Evolutionary conservation across 2,888 invertebrate genomes (phyloP).

Genomic region (Marronus borbonicus): DNA sequence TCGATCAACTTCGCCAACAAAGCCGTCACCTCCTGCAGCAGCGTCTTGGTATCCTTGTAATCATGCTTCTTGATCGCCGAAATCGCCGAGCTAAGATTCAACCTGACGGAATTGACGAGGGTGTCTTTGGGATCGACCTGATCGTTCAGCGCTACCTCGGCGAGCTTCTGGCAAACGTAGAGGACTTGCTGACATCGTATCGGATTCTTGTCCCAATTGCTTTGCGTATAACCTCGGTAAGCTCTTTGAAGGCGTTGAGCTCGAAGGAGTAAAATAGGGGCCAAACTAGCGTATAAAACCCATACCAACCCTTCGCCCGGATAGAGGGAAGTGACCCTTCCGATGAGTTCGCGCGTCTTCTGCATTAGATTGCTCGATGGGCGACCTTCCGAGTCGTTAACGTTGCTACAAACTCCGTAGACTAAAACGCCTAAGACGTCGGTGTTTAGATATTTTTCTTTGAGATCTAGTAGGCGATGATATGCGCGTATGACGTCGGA

Average conservation of each 20-base stretch:
- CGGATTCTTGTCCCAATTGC: conserved; percentile 76
- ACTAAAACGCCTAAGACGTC: conserved; percentile 83
- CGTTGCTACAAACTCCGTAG: conserved; percentile 78
- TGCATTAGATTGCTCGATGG: conserved; percentile 71
- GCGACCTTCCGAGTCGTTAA: conserved; percentile 76
- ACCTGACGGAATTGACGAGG: conserved; percentile 63
- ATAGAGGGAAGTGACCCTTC: conserved; percentile 80
- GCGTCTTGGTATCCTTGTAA: conserved; percentile 64
- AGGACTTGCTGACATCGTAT: conserved; percentile 77
- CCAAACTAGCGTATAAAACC: conserved; percentile 85
- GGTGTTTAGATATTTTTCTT: conserved; percentile 83
- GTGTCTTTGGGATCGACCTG: conserved; percentile 63
- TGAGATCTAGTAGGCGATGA: conserved; percentile 89
- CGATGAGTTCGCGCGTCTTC: conserved; percentile 80
- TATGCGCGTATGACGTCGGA: conserved; percentile 89
- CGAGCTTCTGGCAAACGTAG: conserved; percentile 75
- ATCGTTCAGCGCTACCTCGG: conserved; percentile 75
- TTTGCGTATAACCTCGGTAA: conserved; percentile 80
- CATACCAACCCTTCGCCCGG: conserved; percentile 83
- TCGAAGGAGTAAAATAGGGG: conserved; percentile 74
- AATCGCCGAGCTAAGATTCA: conserved; percentile 65
- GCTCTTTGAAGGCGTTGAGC: conserved; percentile 85
- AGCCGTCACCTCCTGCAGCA: conserved; percentile 65
- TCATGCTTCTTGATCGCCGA: conserved; percentile 68
- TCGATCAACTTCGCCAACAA: conserved; percentile 61